phyloP scores from a whole-genome alignment of 2,797 vertebrate genomes.

The Alosa sapidissima region DNA sequence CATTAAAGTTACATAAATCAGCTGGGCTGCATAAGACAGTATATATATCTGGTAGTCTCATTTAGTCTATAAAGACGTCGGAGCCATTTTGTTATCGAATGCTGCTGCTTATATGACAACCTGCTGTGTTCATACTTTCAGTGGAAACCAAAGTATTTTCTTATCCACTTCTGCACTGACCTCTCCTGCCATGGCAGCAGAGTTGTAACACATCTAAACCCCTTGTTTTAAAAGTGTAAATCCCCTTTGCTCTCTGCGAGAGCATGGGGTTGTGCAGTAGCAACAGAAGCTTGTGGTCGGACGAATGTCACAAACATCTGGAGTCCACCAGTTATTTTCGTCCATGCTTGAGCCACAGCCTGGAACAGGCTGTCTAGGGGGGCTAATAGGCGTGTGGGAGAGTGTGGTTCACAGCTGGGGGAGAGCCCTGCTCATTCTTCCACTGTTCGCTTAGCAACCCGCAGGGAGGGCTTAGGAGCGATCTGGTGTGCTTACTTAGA shows the following conservation, averaged over 20 bases:
- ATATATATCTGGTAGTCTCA: conserved; percentile 15
- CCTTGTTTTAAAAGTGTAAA: conserved; percentile 11
- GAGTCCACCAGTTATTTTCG: conserved; percentile 38
- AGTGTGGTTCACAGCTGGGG: conserved; percentile 26
- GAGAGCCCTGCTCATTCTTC: not conserved
- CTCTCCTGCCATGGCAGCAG: not conserved
- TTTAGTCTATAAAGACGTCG: conserved; percentile 22
- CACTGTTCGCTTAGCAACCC: conserved; percentile 3
- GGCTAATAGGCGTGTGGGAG: conserved; percentile 30
- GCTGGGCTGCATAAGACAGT: not conserved
- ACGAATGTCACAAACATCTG: conserved; percentile 39
- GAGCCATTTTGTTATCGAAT: conserved; percentile 20
- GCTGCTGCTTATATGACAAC: conserved; percentile 9
- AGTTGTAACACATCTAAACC: conserved; percentile 7
- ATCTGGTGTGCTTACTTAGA: conserved; percentile 13
- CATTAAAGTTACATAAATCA: conserved; percentile 17
- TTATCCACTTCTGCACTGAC: not conserved
- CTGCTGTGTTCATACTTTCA: conserved; percentile 10
- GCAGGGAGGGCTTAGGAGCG: not conserved
- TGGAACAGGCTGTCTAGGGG: conserved; percentile 31
- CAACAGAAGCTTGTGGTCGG: conserved; percentile 39
- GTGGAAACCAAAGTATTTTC: not conserved
- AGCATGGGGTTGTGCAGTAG: conserved; percentile 33
- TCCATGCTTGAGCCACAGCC: conserved; percentile 32
- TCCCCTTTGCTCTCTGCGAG: not conserved